Conservation (phyloP, 1,140 invertebrate species). For the Pentalonia nigronervosa region DNA sequence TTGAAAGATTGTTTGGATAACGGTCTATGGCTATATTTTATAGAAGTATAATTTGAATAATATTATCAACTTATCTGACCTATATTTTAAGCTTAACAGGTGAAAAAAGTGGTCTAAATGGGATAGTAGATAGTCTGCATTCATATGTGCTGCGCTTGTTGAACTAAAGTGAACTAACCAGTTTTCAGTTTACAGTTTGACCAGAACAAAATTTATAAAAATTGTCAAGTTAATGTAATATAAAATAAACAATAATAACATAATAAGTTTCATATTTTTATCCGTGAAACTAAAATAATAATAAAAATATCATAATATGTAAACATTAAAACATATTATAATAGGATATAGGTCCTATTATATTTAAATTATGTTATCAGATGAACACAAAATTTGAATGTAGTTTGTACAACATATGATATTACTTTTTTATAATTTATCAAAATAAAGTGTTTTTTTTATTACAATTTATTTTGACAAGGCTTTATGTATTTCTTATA, state of each 20-base stretch:
- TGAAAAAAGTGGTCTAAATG: neutral
- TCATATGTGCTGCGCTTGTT: neutral
- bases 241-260: neutral
- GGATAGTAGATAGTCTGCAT: neutral
- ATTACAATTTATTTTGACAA: neutral
- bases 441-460: neutral
- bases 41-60: neutral
- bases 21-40: neutral
- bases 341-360: no score
- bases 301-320: neutral
- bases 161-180: conserved; percentile 1
- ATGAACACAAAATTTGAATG: neutral
- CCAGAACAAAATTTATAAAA: neutral
- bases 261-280: neutral
- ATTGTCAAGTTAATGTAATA: neutral
- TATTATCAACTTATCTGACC: neutral
- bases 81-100: neutral
- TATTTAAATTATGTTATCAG: neutral
- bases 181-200: conserved; percentile 9
- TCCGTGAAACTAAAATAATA: neutral
- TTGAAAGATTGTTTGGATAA: neutral
- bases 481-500: neutral
- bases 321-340: neutral
- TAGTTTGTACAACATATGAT: neutral
- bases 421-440: neutral